Base-by-base conservation (phyloP, 92 coral and sea anemone genomes). In the Actinostola sp. region DNA sequence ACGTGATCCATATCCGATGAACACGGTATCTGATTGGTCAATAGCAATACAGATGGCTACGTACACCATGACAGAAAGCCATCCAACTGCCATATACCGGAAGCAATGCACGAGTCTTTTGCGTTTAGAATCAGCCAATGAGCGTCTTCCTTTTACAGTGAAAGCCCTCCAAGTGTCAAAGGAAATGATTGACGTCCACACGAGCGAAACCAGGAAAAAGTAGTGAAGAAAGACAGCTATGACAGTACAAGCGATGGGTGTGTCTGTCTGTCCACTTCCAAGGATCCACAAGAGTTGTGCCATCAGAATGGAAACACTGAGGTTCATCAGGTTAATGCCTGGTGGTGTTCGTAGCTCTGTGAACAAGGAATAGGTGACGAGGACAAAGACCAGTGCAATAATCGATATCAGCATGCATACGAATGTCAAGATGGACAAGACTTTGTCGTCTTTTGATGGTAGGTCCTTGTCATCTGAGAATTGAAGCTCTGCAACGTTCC, bases 121-220 rank as follows among this genome's bases (percentile, higher is more conserved):
- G 33, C 75, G 82, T 38, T 63, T 84, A 25, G 61, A 36, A 21
- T 41, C 20, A 17, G 19, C 53, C 34, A 31, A 49, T 50, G 67
- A 43, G 13, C 76, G 72, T 3, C 51, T 30, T 19, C 38, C 57
- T 0, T 23, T 71, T n/a, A 42, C 34, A 17, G 78, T 45, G 56
- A 85, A 85, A 60, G 78, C 81, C 28, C 75, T 55, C 89, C 85
- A 79, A 52, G 89, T 79, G 48, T 85, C 89, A 26, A 61, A 44
- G 4, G 85, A 78, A 25, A 85, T 85, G 57, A 85, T 32, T 49
- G 84, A 63, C 75, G 68, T 84, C 89, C 89, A 84, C 12, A 69
- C 61, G 44, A 84, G 78, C 11, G 80, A 71, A 6, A 69, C 77
- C 43, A 84, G 73, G 61, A 55, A 71, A 27, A 44, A 50, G 48